Percentiles rank a stretch among this genome's conserved stretches.
Conservation (phyloP, 2,113 vertebrate genomes). For the Lepus americanus region DNA sequence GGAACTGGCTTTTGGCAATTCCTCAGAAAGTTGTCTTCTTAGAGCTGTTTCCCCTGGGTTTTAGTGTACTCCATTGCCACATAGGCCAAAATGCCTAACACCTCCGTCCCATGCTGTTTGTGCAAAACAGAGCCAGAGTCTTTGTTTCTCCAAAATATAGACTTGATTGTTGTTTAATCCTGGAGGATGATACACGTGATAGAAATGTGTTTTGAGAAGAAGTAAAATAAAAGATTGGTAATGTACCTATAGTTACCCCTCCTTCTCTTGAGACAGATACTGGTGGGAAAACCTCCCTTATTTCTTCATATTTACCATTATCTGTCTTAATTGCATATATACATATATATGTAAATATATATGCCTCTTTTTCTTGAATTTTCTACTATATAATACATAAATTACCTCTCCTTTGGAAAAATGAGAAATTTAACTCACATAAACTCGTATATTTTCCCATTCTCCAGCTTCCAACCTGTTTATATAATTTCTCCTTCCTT, state of each 20-base stretch:
- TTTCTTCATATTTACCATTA: background rate
- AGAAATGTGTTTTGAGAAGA: conserved; percentile 6
- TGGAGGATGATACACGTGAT: background rate
- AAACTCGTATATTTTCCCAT: background rate
- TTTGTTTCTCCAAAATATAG: conserved; percentile 19
- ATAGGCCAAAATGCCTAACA: background rate
- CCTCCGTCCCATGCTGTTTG: background rate
- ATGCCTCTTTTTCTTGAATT: background rate
- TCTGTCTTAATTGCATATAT: background rate
- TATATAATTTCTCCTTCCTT: background rate
- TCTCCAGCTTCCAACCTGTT: background rate
- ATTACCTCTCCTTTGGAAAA: conserved; percentile 18
- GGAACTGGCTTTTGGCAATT: background rate
- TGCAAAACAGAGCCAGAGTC: background rate
- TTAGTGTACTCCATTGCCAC: background rate
- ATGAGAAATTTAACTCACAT: background rate
- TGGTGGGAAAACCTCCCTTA: background rate
- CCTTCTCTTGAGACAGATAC: background rate
- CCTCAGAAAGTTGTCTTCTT: background rate
- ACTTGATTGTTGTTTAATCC: background rate
- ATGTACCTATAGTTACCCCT: background rate
- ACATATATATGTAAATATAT: background rate
- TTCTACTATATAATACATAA: background rate
- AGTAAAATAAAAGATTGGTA: background rate
- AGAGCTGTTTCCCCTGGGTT: too few relatives aligned